These are phyloP conservation scores for Chelon auratus DNA, from an alignment of 2,797 vertebrate species.

Conservation along the genomic window DNA sequence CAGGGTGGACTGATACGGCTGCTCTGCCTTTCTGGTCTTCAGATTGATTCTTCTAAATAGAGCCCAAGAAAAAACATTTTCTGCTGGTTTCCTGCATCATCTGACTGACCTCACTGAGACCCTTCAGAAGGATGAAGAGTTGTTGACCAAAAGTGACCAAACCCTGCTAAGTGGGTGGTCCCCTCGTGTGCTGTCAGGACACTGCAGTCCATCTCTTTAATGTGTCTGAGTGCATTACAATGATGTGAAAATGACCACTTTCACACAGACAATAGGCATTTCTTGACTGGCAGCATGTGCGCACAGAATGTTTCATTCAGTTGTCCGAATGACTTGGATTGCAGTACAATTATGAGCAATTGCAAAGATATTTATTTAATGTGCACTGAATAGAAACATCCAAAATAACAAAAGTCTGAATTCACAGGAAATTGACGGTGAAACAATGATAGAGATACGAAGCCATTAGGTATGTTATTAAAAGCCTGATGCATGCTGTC, in stretches of 20 bases:
- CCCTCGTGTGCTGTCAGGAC: constrained; percentile 28
- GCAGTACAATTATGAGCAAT: not conserved
- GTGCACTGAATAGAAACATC: not conserved
- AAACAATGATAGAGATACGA: not conserved
- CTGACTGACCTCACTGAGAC: not conserved
- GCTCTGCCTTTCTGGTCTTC: not conserved
- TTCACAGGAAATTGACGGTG: too few species aligned
- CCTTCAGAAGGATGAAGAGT: constrained; percentile 23
- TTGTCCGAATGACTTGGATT: constrained; percentile 5
- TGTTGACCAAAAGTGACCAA: constrained; percentile 65
- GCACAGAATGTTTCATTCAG: constrained; percentile 36
- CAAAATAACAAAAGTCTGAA: not conserved
- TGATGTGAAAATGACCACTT: constrained; percentile 70
- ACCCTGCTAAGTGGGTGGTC: constrained; percentile 77
- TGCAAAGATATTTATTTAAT: not conserved
- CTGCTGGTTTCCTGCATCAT: not conserved
- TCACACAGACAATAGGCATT: constrained; percentile 51
- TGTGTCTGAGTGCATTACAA: constrained; percentile 73
- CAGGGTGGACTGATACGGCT: not conserved
- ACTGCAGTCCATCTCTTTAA: constrained; percentile 69
- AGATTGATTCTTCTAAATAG: constrained; percentile 3
- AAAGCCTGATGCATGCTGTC: not conserved
- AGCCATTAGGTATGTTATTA: not conserved
- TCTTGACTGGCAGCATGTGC: constrained; percentile 59
- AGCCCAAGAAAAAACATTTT: not conserved